A percentile compares a stretch with the other conserved stretches of the same genome.
These are phyloP conservation scores for Scylla paramamosain DNA, from an alignment of 1,140 invertebrate genomes.

Conservation along the genomic window DNA sequence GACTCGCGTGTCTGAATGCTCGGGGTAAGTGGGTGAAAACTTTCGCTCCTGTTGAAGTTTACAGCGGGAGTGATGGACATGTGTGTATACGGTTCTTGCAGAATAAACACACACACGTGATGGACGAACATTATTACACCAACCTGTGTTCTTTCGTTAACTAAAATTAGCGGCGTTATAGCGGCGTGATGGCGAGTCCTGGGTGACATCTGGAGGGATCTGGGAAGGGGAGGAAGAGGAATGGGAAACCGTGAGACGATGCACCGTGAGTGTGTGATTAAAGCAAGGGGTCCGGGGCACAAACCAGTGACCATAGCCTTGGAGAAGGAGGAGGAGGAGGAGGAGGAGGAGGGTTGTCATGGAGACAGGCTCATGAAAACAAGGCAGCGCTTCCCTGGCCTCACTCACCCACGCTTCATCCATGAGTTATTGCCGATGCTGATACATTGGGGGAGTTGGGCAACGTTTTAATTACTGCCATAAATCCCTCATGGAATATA, in stretches of 20 bases:
- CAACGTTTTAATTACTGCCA: conserved; percentile 34
- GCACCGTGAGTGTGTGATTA: no score
- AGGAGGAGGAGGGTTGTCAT: neutral
- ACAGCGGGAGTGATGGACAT: neutral
- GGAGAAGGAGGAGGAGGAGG: neutral
- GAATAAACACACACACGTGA: neutral
- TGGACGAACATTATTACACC: neutral
- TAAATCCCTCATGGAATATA: conserved; percentile 34
- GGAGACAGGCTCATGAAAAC: neutral
- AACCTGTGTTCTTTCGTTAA: neutral
- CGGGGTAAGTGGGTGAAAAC: neutral
- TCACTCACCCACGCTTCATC: neutral
- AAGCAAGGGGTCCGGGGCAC: no score
- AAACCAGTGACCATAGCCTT: neutral
- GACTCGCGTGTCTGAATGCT: neutral
- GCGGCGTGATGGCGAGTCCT: no score
- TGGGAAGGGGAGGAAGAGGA: neutral
- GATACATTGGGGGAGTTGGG: conserved; percentile 38
- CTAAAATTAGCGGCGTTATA: no score
- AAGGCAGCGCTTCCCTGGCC: neutral
- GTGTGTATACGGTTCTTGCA: neutral
- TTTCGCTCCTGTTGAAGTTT: neutral
- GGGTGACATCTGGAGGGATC: no score
- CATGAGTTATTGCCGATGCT: conserved; percentile 28
- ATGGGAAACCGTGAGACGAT: neutral